Conservation (phyloP, 2,797 vertebrate genomes). For the Pipistrellus pipistrellus region DNA sequence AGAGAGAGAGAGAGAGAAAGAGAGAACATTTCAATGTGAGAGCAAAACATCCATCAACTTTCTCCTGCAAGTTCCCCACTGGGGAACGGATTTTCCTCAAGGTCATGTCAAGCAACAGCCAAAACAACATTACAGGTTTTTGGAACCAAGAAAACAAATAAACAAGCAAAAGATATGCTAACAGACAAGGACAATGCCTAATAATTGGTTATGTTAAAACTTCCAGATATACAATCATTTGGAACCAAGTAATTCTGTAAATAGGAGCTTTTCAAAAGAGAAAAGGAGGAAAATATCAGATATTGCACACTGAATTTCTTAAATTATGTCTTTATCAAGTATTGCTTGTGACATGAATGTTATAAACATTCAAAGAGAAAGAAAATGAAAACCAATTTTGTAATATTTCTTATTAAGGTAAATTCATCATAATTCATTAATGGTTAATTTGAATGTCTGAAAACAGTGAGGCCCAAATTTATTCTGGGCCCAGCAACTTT, state of each 20-base stretch:
- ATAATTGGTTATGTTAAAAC: neutral
- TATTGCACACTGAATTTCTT: neutral
- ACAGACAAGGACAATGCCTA: neutral
- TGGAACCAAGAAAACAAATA: neutral
- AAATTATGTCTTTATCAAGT: constrained; percentile 8
- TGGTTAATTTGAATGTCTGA: neutral
- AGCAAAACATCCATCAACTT: neutral
- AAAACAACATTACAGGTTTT: neutral
- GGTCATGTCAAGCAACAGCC: neutral
- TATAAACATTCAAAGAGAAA: constrained; percentile 40
- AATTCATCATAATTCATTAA: constrained; percentile 16
- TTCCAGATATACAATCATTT: neutral
- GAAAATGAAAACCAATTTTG: constrained; percentile 30
- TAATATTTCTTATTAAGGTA: neutral
- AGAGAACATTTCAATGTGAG: neutral
- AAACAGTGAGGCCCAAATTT: neutral
- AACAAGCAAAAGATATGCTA: neutral
- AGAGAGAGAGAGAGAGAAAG: neutral
- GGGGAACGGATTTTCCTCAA: neutral
- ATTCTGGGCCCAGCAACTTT: neutral
- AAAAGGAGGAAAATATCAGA: neutral
- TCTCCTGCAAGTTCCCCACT: neutral
- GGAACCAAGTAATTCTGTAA: neutral
- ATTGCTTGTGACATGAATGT: neutral
- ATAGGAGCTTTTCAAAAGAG: neutral